phyloP scores from a whole-genome alignment of 1,140 invertebrate species.

The Anoplophora glabripennis region DNA sequence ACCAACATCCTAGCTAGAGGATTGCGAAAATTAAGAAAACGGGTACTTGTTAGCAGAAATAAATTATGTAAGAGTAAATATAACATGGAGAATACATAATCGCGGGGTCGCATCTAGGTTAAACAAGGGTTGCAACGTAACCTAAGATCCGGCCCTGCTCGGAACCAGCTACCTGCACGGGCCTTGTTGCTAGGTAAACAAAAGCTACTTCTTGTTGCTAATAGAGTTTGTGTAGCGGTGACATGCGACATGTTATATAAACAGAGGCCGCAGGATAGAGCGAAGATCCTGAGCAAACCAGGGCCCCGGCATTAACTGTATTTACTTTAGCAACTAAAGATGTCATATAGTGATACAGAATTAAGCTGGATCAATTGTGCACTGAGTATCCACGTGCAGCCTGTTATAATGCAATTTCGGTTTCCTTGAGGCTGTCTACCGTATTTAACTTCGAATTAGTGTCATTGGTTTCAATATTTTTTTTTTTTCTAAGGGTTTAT shows the following conservation, averaged over 20 bases:
- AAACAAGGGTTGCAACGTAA: too few relatives aligned
- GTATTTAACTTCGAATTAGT: too few relatives aligned
- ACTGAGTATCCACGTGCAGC: neutral
- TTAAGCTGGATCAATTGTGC: slow-evolving; percentile 9
- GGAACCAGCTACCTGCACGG: slow-evolving; percentile 26
- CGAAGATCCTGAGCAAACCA: slow-evolving; percentile 19
- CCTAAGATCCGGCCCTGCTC: slow-evolving; percentile 2
- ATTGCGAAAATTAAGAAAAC: too few relatives aligned
- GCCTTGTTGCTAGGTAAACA: slow-evolving; percentile 32
- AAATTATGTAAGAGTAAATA: too few relatives aligned
- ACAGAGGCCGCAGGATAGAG: slow-evolving; percentile 28
- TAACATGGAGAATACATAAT: too few relatives aligned
- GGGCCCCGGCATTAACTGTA: slow-evolving; percentile 16
- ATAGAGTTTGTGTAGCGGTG: slow-evolving; percentile 45
- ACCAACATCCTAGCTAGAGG: too few relatives aligned
- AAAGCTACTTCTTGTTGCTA: slow-evolving; percentile 43
- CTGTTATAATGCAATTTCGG: too few relatives aligned
- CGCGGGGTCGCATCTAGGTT: too few relatives aligned
- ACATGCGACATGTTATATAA: slow-evolving; percentile 45
- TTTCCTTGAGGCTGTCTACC: too few relatives aligned
- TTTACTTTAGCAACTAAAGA: slow-evolving; percentile 16
- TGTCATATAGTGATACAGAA: slow-evolving; percentile 15
- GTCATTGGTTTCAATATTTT: too few relatives aligned
- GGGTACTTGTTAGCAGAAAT: too few relatives aligned
- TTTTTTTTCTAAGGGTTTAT: too few relatives aligned